Base-by-base conservation (phyloP, 1,140 invertebrate genomes). In the Cydia amplana region DNA sequence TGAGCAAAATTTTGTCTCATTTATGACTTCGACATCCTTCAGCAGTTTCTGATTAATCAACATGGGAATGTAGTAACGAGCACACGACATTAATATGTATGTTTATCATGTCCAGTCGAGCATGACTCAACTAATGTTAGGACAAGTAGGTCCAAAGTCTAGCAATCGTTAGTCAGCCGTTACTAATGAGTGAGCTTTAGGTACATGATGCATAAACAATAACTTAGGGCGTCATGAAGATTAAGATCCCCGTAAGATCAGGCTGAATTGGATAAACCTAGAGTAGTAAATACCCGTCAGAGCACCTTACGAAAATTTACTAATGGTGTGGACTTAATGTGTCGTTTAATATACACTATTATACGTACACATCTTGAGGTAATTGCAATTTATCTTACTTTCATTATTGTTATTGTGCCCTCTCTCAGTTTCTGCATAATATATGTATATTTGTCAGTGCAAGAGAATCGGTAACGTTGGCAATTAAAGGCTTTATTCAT, bases 41-140 rank as follows among this genome's bases (percentile, higher is more conserved):
- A 60, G 55, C 55, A 60, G 55, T 23, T 60, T 55, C 51, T 23
- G 55, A 60, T 9, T 23, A 60, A 60, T 60, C 20, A 20, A 2
- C 20, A 20, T 60, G 55, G 20, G 51, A 23, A 60, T 60, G 55
- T 60, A 60, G 20, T 23, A 60, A 60, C 20, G 55, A 60, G 55
- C 55, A 60, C 18, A 60, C 55, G 55, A 60, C 55, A 60, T 60
- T 60, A 60, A 60, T 60, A 60, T 23, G 55, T 60, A 60, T 60
- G 55, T 60, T 60, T 20, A 60, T 60, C 55, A 60, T 60, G 55
- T 60, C 55, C 55, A 60, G 18, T 60, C 55, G 20, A 23, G 55
- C 55, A 60, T 60, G 55, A 60, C 55, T 60, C 55, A 12, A 60
- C 55, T 20, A 60, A 23, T 60, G 55, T 60, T 60, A n/a, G 55